Evolutionary conservation across 1,140 invertebrate genomes (phyloP), one percentile per base, ranked within the genome.

Genomic region (Lanistes nyassanus): DNA sequence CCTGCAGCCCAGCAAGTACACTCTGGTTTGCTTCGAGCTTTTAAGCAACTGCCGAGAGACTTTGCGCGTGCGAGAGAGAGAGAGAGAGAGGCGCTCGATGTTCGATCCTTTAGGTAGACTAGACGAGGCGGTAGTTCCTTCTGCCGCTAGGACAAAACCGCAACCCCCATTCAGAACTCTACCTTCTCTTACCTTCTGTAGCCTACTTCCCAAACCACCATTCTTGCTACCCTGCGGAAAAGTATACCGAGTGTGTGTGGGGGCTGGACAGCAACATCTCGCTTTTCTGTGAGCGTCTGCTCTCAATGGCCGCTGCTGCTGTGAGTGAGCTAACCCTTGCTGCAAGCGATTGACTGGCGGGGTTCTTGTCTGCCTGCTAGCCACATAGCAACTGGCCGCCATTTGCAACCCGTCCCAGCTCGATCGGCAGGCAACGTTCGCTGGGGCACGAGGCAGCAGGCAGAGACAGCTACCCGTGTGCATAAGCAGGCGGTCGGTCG

Each of bases 51-150:
- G 42, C 42, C 29, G 56, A 60, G 56, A 60, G 56, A 60, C 29
- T 60, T 53, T 60, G 56, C 56, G 56, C 56, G 23, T 60, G 56
- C 56, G 56, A 58, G 56, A 58, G 56, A 6, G 56, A 58, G 29
- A 58, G 56, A 58, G 13, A 42, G 39, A 42, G 39, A 58, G 56
- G 56, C 13, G 56, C 11, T n/a, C 56, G 29, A 31, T 60, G 56
- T 60, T 60, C 56, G 56, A 60, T 23, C 11, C 42, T 47, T 60
- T 26, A 31, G 56, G n/a, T 60, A 60, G 56, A 60, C 56, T 60
- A 60, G n/a, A 60, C 56, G 56, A 31, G 56, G 56, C 56, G 56
- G 56, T 26, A 23, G 56, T 60, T 60, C 9, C n/a, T 11, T n/a
- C n/a, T n/a, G 11, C 56, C 56, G 56, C 29, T 26, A 26, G 56